A percentile compares a stretch with the other conserved stretches of the same genome.
Evolutionary conservation across 2,797 vertebrate genomes (phyloP).

Genomic region (Gallinago solitaria): DNA sequence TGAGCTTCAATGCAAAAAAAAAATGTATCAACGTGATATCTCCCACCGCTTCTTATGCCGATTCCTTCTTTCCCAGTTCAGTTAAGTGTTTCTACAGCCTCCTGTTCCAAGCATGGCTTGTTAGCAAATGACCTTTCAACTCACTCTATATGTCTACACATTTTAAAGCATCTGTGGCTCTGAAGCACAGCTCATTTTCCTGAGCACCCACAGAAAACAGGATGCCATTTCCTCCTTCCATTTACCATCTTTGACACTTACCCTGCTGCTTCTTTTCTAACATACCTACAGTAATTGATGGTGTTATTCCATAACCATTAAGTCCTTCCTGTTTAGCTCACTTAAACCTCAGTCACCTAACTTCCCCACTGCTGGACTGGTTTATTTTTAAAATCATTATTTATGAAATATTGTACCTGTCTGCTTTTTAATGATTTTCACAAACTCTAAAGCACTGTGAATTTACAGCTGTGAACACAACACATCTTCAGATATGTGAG

Average conservation of each 20-base stretch:
- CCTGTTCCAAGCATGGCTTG: neutral
- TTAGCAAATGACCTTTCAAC: neutral
- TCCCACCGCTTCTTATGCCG: neutral
- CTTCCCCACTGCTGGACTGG: neutral
- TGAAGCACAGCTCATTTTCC: neutral
- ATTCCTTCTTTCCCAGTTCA: neutral
- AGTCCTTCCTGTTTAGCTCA: neutral
- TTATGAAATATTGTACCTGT: neutral
- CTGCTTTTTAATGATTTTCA: neutral
- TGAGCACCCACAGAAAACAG: neutral
- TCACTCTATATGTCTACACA: neutral
- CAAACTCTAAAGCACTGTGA: neutral
- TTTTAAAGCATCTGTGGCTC: neutral
- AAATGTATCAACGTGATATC: accelerated
- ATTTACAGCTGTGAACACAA: neutral
- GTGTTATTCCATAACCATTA: neutral
- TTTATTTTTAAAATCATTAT: neutral
- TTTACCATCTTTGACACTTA: neutral
- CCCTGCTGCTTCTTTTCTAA: neutral
- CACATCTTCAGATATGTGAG: neutral
- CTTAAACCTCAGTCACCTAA: neutral
- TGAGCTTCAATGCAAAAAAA: neutral
- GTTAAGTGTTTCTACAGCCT: neutral
- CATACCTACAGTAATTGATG: neutral
- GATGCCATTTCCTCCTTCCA: neutral